Evolutionary conservation across 2,113 vertebrate genomes (phyloP).

Genomic region (Ctenodactylus gundi): DNA sequence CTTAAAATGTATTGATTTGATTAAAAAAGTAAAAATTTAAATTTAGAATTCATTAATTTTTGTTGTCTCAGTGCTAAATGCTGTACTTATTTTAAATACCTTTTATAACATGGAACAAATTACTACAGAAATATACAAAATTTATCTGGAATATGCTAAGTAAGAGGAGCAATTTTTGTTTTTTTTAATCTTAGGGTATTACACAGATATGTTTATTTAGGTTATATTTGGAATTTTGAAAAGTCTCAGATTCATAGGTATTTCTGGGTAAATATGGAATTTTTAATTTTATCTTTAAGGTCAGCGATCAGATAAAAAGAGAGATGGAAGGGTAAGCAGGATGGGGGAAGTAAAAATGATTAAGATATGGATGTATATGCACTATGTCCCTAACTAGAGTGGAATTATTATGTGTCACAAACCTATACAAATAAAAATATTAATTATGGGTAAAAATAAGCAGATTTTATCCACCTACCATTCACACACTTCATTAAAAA

Average conservation of each 20-base stretch:
- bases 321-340: no score
- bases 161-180: not conserved
- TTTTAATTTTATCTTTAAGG: slow-evolving; percentile 31
- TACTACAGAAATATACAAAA: not conserved
- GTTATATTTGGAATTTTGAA: slow-evolving; percentile 1
- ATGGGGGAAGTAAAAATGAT: no score
- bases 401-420: no score
- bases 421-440: no score
- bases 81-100: not conserved
- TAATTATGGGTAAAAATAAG: no score
- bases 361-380: no score
- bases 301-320: not conserved
- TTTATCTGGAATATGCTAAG: not conserved
- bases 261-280: not conserved
- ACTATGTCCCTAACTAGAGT: no score
- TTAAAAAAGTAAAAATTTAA: not conserved
- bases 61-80: not conserved
- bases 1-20: slow-evolving; percentile 7
- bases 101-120: not conserved
- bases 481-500: slow-evolving; percentile 18
- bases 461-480: not conserved
- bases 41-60: not conserved
- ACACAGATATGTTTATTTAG: not conserved
- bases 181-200: not conserved
- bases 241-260: not conserved